Base-by-base conservation (phyloP, 1,140 invertebrate genomes). In the Drosophila lowei region DNA sequence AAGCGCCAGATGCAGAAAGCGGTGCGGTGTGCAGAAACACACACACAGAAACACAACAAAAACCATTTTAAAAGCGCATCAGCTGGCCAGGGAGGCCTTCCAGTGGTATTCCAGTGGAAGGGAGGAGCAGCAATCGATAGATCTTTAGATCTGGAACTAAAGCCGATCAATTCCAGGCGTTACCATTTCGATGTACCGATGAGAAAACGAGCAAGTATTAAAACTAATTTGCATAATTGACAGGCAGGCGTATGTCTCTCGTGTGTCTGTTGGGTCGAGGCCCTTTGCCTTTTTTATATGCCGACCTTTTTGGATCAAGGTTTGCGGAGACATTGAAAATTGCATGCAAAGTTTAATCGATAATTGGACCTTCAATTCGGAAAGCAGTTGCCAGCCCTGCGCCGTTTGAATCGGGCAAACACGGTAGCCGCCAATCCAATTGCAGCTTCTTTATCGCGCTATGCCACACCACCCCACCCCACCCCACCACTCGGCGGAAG, bases 301-400 rank as follows among this genome's bases (percentile, higher is more conserved):
- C 57, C 53, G 58, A 73, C 59, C 63, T 75, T 68, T 89, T 78
- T 86, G 57, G 83, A 83, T 86, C 79, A 89, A 88, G 83, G 83
- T 53, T 76, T 47, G 67, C 57, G 52, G 64, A 71, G 84, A 89
- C 85, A 86, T 83, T 84, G 83, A 89, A 89, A 84, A 79, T 60
- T 66, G 75, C 79, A 83, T 76, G 66, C 85, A 88, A 88, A 88
- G 83, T 88, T 86, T 81, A 86, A 88, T 88, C 83, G 85, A 88
- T 89, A 84, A 50, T 34, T 50, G 66, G 81, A 66, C 85, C 85
- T 89, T 89, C 72, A 73, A 56, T 49, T 49, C 18, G 46, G 58
- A 57, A 70, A 74, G 63, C 64, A 66, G 62, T 72, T 44, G 60
- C 70, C 46, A 57, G 59, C 71, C 41, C 53, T 64, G 15, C 42